Evolutionary conservation across 1,140 invertebrate species (phyloP), one percentile per base, ranked within the genome.

Genomic region (Lamellibrachia luymesi): DNA sequence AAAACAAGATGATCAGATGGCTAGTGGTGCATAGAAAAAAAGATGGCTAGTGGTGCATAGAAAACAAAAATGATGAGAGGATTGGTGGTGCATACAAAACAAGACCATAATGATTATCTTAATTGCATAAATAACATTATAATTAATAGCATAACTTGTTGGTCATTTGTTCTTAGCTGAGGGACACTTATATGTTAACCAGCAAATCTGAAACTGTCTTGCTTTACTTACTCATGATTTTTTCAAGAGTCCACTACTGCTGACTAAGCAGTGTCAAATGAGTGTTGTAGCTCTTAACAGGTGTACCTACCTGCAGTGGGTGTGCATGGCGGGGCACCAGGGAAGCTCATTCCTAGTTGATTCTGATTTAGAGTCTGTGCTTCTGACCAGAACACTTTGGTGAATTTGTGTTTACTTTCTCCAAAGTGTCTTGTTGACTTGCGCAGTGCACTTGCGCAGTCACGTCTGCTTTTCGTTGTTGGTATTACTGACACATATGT

Each of bases 251-350:
- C 52, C 52, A 56, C 52, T 56, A 13, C 52, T 1, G 1, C 52
- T 56, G 52, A 56, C 52, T 56, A 13, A 56, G 52, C 52, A 13
- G 52, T 13, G 13, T 56, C 6, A 56, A 56, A 6, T 1, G 52
- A 56, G 13, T 6, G 13, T 56, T 6, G 52, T 13, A 80, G 13
- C 17, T 80, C 13, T 10, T 80, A 80, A 80, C 13, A 2, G 64
- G 7, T 80, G 64, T 80, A 93, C 80, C 89, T 94, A 95, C 95
- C 95, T 94, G 95, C 94, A 25, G 95, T 95, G 52, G 95, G 95
- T 27, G 95, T 95, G n/a, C 95, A 95, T n/a, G 95, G 95, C 2
- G 95, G 95, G 27, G 95, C 95, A 94, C 95, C 94, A 52, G 95
- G 95, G 90, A 95, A 92, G 49, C 94, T 94, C 91, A 94, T 93